Base-by-base conservation (phyloP, 2,113 vertebrate genomes). In the Rhinopithecus roxellana region DNA sequence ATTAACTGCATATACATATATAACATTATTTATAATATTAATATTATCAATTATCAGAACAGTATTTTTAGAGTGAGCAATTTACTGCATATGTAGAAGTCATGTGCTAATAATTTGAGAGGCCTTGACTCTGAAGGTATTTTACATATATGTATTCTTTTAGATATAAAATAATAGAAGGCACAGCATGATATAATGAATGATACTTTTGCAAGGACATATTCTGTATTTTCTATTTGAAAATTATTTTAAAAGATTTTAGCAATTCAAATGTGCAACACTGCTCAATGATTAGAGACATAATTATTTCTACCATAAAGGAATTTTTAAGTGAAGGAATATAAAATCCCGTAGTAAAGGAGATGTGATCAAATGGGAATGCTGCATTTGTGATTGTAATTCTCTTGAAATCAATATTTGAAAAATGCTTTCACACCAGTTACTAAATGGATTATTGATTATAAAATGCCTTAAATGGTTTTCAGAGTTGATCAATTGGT, bases 341-440 rank as follows among this genome's bases (percentile, higher is more conserved):
- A 45, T 86, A 8, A 96, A 95, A 38, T 90, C 30, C 67, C 93
- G 92, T 90, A 30, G 14, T 30, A 92, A 16, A 64, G 8, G 22
- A 89, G 40, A 70, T 91, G 64, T 25, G 5, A 92, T 85, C 32
- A 50, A 80, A 27, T 20, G 10, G 30, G 3, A 92, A 92, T 45
- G 79, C 77, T 80, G 17, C 82, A 79, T 95, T 96, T 95, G n/a
- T 95, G 93, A 23, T 95, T 17, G 0, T 40, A 45, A 89, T 35
- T 32, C 2, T 86, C 93, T 82, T 95, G 11, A 85, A 97, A 98
- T 95, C 35, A 64, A 94, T 97, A 96, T 74, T 12, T 77, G 8
- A 64, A 81, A 87, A 97, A 95, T 27, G 48, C 9, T 91, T 69
- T 75, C 12, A 30, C 16, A 59, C 79, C 6, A 70, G 57, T 79